Evolutionary conservation across 2,888 invertebrate species (phyloP), one percentile per base, ranked within the genome.

Genomic region (Neria commutata): DNA sequence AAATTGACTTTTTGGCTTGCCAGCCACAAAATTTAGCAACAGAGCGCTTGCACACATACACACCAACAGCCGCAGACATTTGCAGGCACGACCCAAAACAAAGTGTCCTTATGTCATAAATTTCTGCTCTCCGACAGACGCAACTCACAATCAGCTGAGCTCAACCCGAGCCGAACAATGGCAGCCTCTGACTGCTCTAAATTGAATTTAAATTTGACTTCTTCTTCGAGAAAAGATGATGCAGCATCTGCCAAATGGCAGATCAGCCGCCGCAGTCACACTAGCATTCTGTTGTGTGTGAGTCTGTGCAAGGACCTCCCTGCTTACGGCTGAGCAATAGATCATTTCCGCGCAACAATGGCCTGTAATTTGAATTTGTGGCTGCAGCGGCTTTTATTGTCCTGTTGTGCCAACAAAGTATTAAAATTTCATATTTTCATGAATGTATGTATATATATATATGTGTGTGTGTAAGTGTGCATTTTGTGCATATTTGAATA

Each of bases 391-490:
- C n/a, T 47, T 55, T 29, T 21, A 21, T 25, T 63, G 40, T 60
- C 65, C 72, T 76, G 76, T 75, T 75, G 75, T 73, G 75, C 75
- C 76, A 75, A 76, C 75, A 75, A 56, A 67, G 70, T 71, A 75
- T 75, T 70, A 71, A 72, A 76, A 69, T 70, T 71, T 76, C 75
- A 76, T 75, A 74, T 75, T 71, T n/a, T 74, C 67, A 72, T 74
- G 72, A 73, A 67, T 70, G 68, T 71, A 65, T 33, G 54, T 21
- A 8, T 11, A 5, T 42, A 17, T 19, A 51, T 53, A 23, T 40
- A 60, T 46, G n/a, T 46, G 17, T 42, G 4, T 40, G 54, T 47
- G 55, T n/a, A n/a, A n/a, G n/a, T 48, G 58, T 48, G 48, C 52
- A 21, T 47, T 54, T 56, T 33, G 45, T 45, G 25, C 14, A 10